phyloP scores from a whole-genome alignment of 2,888 invertebrate species.

The Drosophila lacicola region DNA sequence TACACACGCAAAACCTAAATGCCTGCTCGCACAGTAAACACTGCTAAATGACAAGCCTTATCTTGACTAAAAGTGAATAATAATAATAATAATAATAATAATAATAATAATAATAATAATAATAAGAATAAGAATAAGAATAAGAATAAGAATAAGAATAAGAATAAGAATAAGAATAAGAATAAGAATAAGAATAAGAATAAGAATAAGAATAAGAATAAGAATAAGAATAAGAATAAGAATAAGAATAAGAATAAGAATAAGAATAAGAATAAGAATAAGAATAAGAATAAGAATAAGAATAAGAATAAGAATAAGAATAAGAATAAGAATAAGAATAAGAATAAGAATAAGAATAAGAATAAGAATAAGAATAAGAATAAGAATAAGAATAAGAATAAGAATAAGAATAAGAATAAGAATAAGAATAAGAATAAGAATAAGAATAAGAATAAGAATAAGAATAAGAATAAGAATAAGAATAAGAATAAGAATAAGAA shows the following conservation, averaged over 20 bases:
- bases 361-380: not conserved
- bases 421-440: not conserved
- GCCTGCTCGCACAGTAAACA: constrained; percentile 45
- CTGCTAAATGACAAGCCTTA: constrained; percentile 9
- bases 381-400: not conserved
- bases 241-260: not conserved
- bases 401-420: not conserved
- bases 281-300: not conserved
- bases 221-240: not conserved
- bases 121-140: not conserved
- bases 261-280: not conserved
- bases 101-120: not conserved
- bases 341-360: not conserved
- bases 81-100: not conserved
- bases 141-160: not conserved
- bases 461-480: not conserved
- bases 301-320: not conserved
- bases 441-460: not conserved
- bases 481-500: not conserved
- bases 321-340: not conserved
- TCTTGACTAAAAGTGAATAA: not conserved
- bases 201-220: not conserved
- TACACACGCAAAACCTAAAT: constrained; percentile 11
- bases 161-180: not conserved
- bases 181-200: not conserved